A percentile compares a stretch with the other conserved stretches of the same genome.
Evolutionary conservation across 2,888 invertebrate species (phyloP).

Genomic region (Heliconius ethilla): DNA sequence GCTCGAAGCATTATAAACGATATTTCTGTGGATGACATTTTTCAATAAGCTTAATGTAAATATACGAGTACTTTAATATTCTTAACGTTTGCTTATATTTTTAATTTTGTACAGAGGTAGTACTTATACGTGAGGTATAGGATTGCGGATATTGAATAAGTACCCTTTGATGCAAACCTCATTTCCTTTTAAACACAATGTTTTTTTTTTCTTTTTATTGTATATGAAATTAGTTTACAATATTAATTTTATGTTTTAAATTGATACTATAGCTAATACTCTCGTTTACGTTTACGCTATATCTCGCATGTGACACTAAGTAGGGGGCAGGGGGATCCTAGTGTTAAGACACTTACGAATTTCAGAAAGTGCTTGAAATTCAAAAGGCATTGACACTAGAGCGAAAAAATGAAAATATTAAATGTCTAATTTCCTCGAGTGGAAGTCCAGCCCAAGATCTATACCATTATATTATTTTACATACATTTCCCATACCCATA

Average conservation of each 20-base stretch:
- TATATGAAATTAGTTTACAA: neutral
- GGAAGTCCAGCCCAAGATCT: no score
- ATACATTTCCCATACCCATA: no score
- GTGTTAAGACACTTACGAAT: no score
- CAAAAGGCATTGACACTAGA: no score
- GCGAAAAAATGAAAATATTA: no score
- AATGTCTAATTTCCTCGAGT: no score
- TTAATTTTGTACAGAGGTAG: neutral
- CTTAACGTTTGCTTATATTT: neutral
- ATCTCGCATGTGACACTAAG: no score
- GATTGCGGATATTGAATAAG: neutral
- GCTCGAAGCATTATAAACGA: neutral
- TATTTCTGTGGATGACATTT: neutral
- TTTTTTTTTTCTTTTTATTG: neutral
- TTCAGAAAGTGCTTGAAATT: no score
- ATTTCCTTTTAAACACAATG: neutral
- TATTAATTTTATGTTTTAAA: neutral
- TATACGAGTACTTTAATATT: neutral
- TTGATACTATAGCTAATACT: no score
- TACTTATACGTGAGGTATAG: neutral
- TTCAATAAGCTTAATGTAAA: constrained; percentile 4
- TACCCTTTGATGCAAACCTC: neutral
- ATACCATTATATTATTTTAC: no score
- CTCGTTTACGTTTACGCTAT: no score
- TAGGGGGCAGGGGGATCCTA: no score